Evolutionary conservation across 2,113 vertebrate species (phyloP), one percentile per base, ranked within the genome.

Genomic region (Camelus dromedarius): DNA sequence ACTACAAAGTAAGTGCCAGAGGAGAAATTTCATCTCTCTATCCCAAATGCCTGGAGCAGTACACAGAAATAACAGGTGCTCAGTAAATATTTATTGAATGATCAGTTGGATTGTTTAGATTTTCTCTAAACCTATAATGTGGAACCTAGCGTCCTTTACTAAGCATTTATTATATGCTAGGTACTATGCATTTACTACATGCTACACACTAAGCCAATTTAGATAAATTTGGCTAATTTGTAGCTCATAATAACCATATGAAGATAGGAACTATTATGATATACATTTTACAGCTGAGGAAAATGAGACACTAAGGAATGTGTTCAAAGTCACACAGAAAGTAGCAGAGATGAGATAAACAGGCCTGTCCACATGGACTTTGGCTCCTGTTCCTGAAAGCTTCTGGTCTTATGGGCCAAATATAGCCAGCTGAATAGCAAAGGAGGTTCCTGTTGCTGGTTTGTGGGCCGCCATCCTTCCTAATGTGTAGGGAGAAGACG

Each of bases 41-140:
- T 83, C 10, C 4, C 26, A 50, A 88, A 76, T 35, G 66, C 48
- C 32, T 38, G 56, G 52, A 42, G 18, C 19, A 62, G 6, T 26
- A 48, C 7, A 16, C 35, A 80, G 52, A 70, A 93, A 38, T 6
- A 83, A 84, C 50, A 62, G 24, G 46, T 35, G 4, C n/a, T 96
- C 38, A 70, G 48, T 75, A 94, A 80, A 70, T 32, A 64, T 56
- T 80, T 64, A 24, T 19, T 24, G n/a, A 76, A 56, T 46, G 8
- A 82, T 76, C 8, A 13, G 9, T 9, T 86, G 18, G 24, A 50
- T 56, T 76, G 52, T 56, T 96, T 54, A 89, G 54, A 35, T 56
- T 89, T 93, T 83, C 58, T 96, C 35, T 79, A 82, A 77, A 81
- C 35, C 54, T 85, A 6, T 82, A n/a, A 35, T 54, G 32, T 89